phyloP scores from a whole-genome alignment of 1,140 invertebrate genomes.

The Drosophila sproati region DNA sequence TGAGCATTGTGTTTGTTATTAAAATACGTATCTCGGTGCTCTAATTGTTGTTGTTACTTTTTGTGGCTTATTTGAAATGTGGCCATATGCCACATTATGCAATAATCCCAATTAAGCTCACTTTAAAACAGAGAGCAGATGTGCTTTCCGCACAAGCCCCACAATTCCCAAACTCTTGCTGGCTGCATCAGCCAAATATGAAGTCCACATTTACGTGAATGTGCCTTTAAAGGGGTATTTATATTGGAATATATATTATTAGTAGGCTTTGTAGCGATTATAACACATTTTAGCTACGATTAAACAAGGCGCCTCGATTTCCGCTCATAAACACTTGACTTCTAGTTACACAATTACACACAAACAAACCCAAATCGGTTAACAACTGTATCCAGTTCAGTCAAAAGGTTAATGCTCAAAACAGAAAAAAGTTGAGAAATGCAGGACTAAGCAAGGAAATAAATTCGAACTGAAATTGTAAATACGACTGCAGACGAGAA shows the following conservation, averaged over 20 bases:
- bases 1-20: slow-evolving; percentile 1
- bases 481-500: slow-evolving; percentile 27
- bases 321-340: slow-evolving; percentile 44
- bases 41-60: slow-evolving; percentile 12
- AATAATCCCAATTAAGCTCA: slow-evolving; percentile 67
- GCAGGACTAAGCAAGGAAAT: slow-evolving; percentile 46
- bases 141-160: slow-evolving; percentile 36
- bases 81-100: slow-evolving; percentile 56
- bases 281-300: slow-evolving; percentile 30
- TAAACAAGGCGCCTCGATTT: slow-evolving; percentile 1
- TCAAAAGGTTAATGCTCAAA: slow-evolving; percentile 24
- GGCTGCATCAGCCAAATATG: neutral
- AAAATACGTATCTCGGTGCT: slow-evolving; percentile 18
- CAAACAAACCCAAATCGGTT: slow-evolving; percentile 17
- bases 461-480: slow-evolving; percentile 41
- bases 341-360: slow-evolving; percentile 29
- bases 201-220: neutral
- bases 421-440: slow-evolving; percentile 10
- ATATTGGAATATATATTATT: neutral
- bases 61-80: slow-evolving; percentile 50
- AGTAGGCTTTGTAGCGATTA: slow-evolving; percentile 33
- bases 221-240: neutral
- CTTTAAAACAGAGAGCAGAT: slow-evolving; percentile 49
- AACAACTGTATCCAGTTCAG: slow-evolving; percentile 25
- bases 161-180: neutral